Evolutionary conservation across 1,140 invertebrate genomes (phyloP), one percentile per base, ranked within the genome.

Genomic region (Psix sp.): DNA sequence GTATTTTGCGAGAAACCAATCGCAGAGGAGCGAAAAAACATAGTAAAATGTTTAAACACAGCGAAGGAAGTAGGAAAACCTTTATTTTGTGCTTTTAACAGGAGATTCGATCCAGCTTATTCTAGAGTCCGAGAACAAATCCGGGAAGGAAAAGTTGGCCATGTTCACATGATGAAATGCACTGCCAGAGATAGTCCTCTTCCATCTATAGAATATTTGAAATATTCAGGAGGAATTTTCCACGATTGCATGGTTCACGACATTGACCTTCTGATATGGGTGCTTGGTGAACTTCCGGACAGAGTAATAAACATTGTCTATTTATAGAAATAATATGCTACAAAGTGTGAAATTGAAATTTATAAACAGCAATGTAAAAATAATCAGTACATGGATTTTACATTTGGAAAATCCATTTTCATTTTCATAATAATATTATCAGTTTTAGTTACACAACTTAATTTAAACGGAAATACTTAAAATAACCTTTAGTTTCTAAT

Each of bases 1-100:
- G 90, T 93, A 0, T 91, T 93, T 74, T 92, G 91, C 76, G 92
- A 94, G 77, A 94, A 94, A 77, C 93, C 93, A 0, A 88, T 94
- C 14, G 90, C 91, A 9, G 86, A 91, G 39, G 82, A 88, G 46
- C 79, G 87, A 0, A 80, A 87, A 20, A 84, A 88, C 1, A 90
- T 89, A 0, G 82, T 81, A 26, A 88, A 88, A 20, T 92, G 91
- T 67, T 93, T 92, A 68, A 85, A 90, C 9, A 76, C 88, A 0
- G 91, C 92, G 0, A 86, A 88, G 39, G 84, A 89, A 43, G 84
- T 88, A 14, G 86, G 88, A 1, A 88, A 87, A 29, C 86, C 89
- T 1, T 78, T 93, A 3, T 89, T 92, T 36, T 90, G 89, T 48
- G 92, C 92, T 9, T 93, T 93, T 79, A 92, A 93, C 77, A 89